Base-by-base conservation (phyloP, 2,888 invertebrate species). In the Apodemia duryi region DNA sequence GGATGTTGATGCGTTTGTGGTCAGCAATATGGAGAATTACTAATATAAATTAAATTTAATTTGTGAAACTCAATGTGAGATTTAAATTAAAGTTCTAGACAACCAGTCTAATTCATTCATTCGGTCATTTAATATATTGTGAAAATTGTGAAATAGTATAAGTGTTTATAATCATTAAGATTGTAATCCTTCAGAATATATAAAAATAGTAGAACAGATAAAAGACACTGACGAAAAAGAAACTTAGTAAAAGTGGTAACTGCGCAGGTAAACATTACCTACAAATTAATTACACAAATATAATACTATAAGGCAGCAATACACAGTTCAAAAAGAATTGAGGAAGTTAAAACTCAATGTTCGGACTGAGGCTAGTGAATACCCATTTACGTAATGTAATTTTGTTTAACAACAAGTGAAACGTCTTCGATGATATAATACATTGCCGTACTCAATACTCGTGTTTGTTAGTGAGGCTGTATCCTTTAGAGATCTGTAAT, bases 401-500 rank as follows among this genome's bases (percentile, higher is more conserved):
- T 88, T 85, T 86, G 81, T 88, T 88, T 86, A 84, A 87, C 85
- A 85, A 83, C 83, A 82, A 86, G 89, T 84, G 89, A 90, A 88
- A 88, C 79, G 78, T 81, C 65, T 69, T 13, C 57, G 81, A 78
- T 90, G 85, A 88, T 85, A 87, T 89, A 89, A 89, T 85, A 79
- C 75, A 73, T 67, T 70, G 67, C 72, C 71, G 67, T 69, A 64
- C 66, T 72, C 67, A 62, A 63, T 61, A 63, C 64, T 21, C 54
- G 57, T 60, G 10, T 65, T 52, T 65, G 49, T 67, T 63, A 49
- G 49, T 49, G 52, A 66, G 62, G 51, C 63, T 61, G 54, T 63
- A 61, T 67, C 68, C 65, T 68, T 69, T 69, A 51, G 66, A 11
- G 63, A 49, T 63, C 63, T 61, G 38, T 43, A 28, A 61, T 43